Percentiles rank a stretch among this genome's conserved stretches.
phyloP scores from a whole-genome alignment of 2,797 vertebrate genomes.

The Sarcoramphus papa region DNA sequence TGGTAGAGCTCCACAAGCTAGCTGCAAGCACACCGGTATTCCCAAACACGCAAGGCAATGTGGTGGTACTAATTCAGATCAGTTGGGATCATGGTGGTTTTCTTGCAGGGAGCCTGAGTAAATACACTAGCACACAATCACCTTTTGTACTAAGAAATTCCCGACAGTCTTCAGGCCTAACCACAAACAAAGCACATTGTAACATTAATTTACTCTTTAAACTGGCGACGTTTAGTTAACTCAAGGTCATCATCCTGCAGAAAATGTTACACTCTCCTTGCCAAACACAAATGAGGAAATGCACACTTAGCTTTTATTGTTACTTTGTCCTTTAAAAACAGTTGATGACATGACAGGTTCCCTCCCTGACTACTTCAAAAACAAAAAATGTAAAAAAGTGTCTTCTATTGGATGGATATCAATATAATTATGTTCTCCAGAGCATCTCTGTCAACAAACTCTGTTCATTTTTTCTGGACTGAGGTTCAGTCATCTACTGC shows the following conservation, averaged over 20 bases:
- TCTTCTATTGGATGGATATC: not conserved
- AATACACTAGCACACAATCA: not conserved
- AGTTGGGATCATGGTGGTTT: not conserved
- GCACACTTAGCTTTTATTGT: not conserved
- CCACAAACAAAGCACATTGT: slow-evolving; percentile 26
- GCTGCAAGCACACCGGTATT: not conserved
- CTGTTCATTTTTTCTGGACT: not conserved
- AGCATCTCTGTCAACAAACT: not conserved
- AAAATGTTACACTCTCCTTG: slow-evolving; percentile 1
- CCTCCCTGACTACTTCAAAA: not conserved
- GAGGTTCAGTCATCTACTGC: not conserved
- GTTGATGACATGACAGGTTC: not conserved
- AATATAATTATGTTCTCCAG: not conserved
- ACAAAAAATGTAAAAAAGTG: not conserved
- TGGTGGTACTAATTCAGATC: not conserved
- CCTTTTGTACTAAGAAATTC: slow-evolving; percentile 22
- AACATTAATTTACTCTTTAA: slow-evolving; percentile 38
- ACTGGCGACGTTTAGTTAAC: not conserved
- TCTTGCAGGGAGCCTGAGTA: not conserved
- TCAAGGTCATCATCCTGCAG: slow-evolving; percentile 32
- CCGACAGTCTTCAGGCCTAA: not conserved
- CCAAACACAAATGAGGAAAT: slow-evolving; percentile 28
- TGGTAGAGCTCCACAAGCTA: not conserved
- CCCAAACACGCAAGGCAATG: not conserved
- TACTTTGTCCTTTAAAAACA: slow-evolving; percentile 29